Evolutionary conservation across 2,888 invertebrate species (phyloP).

Genomic region (Limulus polyphemus): DNA sequence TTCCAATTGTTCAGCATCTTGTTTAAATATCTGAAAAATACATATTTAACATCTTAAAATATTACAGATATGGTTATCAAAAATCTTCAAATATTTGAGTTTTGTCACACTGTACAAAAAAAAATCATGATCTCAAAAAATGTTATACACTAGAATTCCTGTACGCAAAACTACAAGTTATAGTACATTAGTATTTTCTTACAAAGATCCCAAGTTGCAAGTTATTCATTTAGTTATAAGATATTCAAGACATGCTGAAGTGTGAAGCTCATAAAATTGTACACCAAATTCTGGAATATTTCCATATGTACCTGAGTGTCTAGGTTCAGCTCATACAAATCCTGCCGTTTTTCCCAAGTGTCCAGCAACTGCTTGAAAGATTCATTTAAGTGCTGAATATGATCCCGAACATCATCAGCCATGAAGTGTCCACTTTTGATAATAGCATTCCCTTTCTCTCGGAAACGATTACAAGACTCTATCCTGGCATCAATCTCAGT

Average conservation of each 20-base stretch:
- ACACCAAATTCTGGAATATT: too few relatives aligned
- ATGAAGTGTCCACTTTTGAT: slow-evolving; percentile 72
- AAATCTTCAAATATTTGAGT: too few relatives aligned
- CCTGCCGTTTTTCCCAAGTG: slow-evolving; percentile 60
- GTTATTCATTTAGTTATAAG: too few relatives aligned
- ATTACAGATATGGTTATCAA: too few relatives aligned
- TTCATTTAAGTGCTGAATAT: slow-evolving; percentile 52
- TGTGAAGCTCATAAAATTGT: too few relatives aligned
- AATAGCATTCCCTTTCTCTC: slow-evolving; percentile 59
- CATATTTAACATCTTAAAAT: background rate
- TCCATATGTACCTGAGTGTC: slow-evolving; percentile 54
- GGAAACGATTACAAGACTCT: slow-evolving; percentile 66
- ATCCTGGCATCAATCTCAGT: slow-evolving; percentile 73
- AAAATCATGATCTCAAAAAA: too few relatives aligned
- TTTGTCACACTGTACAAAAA: too few relatives aligned
- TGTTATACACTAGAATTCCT: slow-evolving; percentile 42
- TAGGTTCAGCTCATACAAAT: slow-evolving; percentile 78
- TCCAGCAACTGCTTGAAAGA: slow-evolving; percentile 46
- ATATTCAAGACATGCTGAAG: too few relatives aligned
- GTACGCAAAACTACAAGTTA: too few relatives aligned
- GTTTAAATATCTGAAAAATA: slow-evolving; percentile 50
- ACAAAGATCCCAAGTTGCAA: too few relatives aligned
- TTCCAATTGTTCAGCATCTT: slow-evolving; percentile 79
- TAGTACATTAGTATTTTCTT: too few relatives aligned
- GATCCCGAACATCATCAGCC: slow-evolving; percentile 69